Percentiles rank a stretch among this genome's conserved stretches.
Evolutionary conservation across 1,140 invertebrate species (phyloP).

Genomic region (Ylistrum balloti): DNA sequence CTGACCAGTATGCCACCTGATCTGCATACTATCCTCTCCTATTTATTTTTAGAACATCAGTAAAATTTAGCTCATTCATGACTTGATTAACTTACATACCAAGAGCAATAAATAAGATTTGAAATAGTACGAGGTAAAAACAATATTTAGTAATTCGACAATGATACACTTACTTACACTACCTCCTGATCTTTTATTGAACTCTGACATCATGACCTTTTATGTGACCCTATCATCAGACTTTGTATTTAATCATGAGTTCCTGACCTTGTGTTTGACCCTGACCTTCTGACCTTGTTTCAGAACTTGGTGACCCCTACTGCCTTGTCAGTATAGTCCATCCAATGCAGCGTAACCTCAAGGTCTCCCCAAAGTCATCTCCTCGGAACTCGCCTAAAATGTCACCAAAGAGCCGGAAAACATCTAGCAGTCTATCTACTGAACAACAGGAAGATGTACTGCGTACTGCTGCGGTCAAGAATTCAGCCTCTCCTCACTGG

Average conservation of each 20-base stretch:
- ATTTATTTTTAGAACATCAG: not conserved
- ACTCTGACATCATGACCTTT: no score
- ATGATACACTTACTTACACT: no score
- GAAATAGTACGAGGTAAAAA: no score
- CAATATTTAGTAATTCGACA: no score
- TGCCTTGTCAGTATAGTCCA: slow-evolving; percentile 66
- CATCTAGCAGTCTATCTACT: not conserved
- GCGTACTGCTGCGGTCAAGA: slow-evolving; percentile 63
- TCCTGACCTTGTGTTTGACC: not conserved
- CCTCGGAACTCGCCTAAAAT: slow-evolving; percentile 62
- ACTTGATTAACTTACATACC: no score
- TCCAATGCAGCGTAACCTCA: slow-evolving; percentile 55
- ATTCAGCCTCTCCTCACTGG: slow-evolving; percentile 67
- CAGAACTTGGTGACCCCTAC: slow-evolving; percentile 61
- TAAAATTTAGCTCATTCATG: not conserved
- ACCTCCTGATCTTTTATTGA: no score
- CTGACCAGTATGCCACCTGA: no score
- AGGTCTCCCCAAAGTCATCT: slow-evolving; percentile 58
- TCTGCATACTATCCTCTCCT: no score
- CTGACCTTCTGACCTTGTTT: slow-evolving; percentile 42
- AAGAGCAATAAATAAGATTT: no score
- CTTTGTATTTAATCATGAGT: no score
- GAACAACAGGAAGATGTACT: slow-evolving; percentile 54
- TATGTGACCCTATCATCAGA: no score
- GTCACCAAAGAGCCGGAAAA: slow-evolving; percentile 50